phyloP scores from a whole-genome alignment of 2,888 invertebrate genomes.

The Leptinotarsa peninsularis region DNA sequence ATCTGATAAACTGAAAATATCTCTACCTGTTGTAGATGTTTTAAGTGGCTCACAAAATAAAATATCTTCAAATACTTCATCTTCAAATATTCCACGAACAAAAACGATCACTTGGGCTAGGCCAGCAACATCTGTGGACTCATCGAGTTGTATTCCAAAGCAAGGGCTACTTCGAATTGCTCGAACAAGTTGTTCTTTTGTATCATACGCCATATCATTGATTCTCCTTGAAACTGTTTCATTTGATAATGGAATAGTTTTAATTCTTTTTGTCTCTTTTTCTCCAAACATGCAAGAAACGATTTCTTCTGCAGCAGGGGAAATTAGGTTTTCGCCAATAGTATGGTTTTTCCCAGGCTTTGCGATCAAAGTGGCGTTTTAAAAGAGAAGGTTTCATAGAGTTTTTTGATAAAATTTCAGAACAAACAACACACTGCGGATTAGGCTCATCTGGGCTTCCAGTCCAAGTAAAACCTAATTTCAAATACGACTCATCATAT shows the following conservation, averaged over 20 bases:
- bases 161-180: too few relatives aligned
- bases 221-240: not conserved
- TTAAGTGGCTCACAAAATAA: not conserved
- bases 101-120: not conserved
- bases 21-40: not conserved
- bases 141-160: too few relatives aligned
- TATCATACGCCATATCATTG: not conserved
- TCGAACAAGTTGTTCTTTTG: too few relatives aligned
- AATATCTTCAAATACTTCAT: not conserved
- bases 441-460: not conserved
- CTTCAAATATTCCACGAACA: not conserved
- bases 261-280: not conserved
- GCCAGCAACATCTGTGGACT: too few relatives aligned
- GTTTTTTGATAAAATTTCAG: too few relatives aligned
- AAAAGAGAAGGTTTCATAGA: not conserved
- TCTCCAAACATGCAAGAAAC: not conserved
- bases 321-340: not conserved
- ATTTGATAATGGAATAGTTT: not conserved
- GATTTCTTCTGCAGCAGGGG: not conserved
- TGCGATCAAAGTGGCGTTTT: not conserved
- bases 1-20: not conserved
- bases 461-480: not conserved
- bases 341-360: not conserved
- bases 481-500: not conserved
- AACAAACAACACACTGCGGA: not conserved